Evolutionary conservation across 2,797 vertebrate genomes (phyloP), one percentile per base, ranked within the genome.

Genomic region (Aplochiton taeniatus): DNA sequence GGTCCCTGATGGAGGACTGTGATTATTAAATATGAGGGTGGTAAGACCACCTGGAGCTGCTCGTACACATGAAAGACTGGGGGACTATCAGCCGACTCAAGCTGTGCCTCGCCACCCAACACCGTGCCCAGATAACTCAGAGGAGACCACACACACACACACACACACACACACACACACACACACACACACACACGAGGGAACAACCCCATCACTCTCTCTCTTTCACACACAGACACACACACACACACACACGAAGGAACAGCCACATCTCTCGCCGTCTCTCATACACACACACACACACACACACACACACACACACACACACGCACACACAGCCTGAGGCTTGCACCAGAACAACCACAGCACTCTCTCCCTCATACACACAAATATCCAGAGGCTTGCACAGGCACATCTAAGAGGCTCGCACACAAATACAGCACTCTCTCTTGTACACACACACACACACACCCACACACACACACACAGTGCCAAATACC

Each of bases 1-100:
- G 31, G 9, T 11, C 49, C 58, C 60, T 7, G 47, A 52, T 53
- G 61, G 31, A 59, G 17, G n/a, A 42, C 49, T 64, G 58, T 69
- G 57, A 61, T 69, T 68, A 73, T 61, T 51, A 65, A 44, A 58
- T 65, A 71, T 48, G 50, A 41, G 49, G 48, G 57, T 58, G 31
- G 48, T 56, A 45, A 48, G 62, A 43, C 16, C 50, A 63, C 66
- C 47, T 31, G 47, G 19, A 20, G 4, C 48, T 4, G 14, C 20
- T 50, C 19, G 42, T 17, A 41, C 57, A 61, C 19, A 52, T 63
- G 63, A 68, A 69, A 70, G 41, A 8, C 47, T 48, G 62, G 11
- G 45, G 20, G 66, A 20, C 14, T 31, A 19, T 44, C 46, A 49
- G 58, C 19, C 47, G 11, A 42, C 31, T 61, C 14, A 31, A 48